Evolutionary conservation across 2,113 vertebrate species (phyloP).

Genomic region (Albula goreensis): DNA sequence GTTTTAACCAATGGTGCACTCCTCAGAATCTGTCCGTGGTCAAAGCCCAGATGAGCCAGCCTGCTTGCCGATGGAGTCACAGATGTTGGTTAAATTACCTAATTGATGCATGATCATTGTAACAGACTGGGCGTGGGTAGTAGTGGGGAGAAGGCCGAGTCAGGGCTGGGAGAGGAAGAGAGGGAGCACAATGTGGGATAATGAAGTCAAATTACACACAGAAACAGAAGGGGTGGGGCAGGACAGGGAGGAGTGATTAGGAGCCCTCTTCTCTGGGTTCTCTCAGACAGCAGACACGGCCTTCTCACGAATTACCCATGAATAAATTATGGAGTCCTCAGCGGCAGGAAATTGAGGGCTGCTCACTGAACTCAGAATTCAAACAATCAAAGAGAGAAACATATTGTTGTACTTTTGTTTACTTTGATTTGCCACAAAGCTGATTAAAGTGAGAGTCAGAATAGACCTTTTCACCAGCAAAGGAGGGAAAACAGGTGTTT

Average conservation of each 20-base stretch:
- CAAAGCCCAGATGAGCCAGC: not conserved
- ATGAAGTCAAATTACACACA: not conserved
- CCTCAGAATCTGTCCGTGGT: no score
- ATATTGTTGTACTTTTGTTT: not conserved
- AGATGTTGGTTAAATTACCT: not conserved
- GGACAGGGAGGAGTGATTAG: not conserved
- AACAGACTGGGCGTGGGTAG: not conserved
- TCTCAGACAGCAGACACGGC: not conserved
- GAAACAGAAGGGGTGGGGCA: not conserved
- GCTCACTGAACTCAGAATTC: not conserved
- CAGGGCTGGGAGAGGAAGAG: not conserved
- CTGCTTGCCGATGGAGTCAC: not conserved
- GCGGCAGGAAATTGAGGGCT: not conserved
- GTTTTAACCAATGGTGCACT: no score
- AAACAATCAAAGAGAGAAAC: not conserved
- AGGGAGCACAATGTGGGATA: not conserved
- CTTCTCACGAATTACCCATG: not conserved
- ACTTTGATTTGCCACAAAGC: not conserved
- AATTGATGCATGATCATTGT: not conserved
- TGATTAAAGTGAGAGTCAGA: not conserved
- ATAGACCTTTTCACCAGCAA: not conserved
- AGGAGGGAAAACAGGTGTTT: not conserved
- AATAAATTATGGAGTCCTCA: not conserved
- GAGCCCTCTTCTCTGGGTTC: not conserved
- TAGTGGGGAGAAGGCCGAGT: not conserved